A percentile compares a stretch with the other conserved stretches of the same genome.
These are phyloP conservation scores for Halictus ligatus DNA, from an alignment of 2,888 invertebrate genomes.

Conservation along the genomic window DNA sequence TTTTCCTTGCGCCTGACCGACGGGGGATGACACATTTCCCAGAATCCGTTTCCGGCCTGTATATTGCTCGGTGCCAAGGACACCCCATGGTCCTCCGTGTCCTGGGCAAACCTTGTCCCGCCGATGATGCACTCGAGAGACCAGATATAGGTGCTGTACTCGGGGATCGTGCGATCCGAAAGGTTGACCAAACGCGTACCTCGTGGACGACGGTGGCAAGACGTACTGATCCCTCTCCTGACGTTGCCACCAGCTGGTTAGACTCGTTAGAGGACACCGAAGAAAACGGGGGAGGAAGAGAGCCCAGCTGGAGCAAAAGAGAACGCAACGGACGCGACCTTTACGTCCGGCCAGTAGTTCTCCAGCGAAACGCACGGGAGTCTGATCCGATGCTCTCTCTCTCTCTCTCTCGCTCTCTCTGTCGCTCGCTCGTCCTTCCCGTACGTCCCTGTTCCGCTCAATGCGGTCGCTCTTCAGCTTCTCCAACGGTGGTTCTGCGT, in stretches of 20 bases:
- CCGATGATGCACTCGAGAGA: neutral
- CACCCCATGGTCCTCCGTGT: neutral
- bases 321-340: constrained; percentile 59
- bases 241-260: constrained; percentile 53
- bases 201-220: constrained; percentile 33
- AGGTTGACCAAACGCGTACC: neutral
- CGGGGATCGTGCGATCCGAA: neutral
- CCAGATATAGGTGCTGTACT: neutral
- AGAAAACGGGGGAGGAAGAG: constrained; percentile 10
- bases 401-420: constrained; percentile 22
- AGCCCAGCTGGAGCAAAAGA: constrained; percentile 12
- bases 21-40: constrained; percentile 37
- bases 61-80: too few relatives aligned
- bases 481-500: neutral
- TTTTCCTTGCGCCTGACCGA: constrained; percentile 17
- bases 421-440: constrained; percentile 10
- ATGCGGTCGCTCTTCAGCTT: constrained; percentile 14
- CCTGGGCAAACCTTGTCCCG: neutral
- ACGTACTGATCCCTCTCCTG: constrained; percentile 21
- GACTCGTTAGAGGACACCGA: constrained; percentile 28
- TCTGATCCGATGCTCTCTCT: constrained; percentile 18
- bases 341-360: constrained; percentile 68
- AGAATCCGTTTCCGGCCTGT: neutral
- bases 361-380: constrained; percentile 52
- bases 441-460: neutral